Conservation (phyloP, 35 echinoderm and acorn worm genomes). For the Ptychodera flava region DNA sequence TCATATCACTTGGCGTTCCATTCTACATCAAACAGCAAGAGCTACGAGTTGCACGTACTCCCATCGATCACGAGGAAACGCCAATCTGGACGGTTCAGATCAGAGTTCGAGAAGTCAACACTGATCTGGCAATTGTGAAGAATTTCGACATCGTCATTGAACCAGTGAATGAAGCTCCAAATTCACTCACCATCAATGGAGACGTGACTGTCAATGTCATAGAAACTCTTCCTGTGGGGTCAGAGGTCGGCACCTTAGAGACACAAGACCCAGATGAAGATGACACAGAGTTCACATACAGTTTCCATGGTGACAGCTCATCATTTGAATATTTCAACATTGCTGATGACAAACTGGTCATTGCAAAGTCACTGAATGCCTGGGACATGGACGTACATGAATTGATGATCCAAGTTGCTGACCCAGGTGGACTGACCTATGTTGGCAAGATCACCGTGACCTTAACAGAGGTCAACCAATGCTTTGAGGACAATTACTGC, state of each 20-base stretch:
- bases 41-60: slow-evolving; percentile 15
- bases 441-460: slow-evolving; percentile 14
- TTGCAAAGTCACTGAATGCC: slow-evolving; percentile 7
- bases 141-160: slow-evolving; percentile 21
- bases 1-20: slow-evolving; percentile 20
- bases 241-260: slow-evolving; percentile 7
- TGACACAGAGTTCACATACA: slow-evolving; percentile 1
- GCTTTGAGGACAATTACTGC: slow-evolving; percentile 18
- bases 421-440: slow-evolving; percentile 20
- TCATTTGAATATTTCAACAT: not conserved
- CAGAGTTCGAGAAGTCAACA: slow-evolving; percentile 4
- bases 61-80: slow-evolving; percentile 30
- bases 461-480: slow-evolving; percentile 28
- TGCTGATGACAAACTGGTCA: slow-evolving; percentile 7
- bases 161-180: slow-evolving; percentile 20
- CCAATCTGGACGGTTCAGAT: slow-evolving; percentile 7
- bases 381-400: slow-evolving; percentile 17
- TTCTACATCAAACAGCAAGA: slow-evolving; percentile 20
- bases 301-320: slow-evolving; percentile 3
- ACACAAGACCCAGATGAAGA: slow-evolving; percentile 15
- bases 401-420: slow-evolving; percentile 7
- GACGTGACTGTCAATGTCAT: slow-evolving; percentile 10
- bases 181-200: slow-evolving; percentile 25
- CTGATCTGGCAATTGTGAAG: not conserved
- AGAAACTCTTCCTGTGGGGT: slow-evolving; percentile 13